Base-by-base conservation (phyloP, 2,888 invertebrate species). In the Diadromus collaris region DNA sequence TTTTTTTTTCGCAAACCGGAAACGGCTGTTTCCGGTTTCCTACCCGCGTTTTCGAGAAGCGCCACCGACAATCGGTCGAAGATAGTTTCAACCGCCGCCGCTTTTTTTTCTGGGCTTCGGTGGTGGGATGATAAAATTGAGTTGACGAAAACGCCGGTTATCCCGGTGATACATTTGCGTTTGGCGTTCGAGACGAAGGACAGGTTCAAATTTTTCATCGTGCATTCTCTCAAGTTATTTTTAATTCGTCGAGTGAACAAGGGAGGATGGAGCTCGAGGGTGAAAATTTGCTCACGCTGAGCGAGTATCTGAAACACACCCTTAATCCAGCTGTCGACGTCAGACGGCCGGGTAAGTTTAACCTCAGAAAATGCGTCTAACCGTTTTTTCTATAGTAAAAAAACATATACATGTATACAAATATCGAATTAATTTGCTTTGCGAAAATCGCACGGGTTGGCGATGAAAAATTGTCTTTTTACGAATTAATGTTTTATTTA, bases 231-330 rank as follows among this genome's bases (percentile, higher is more conserved):
- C 16, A 41, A n/a, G 38, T 60, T 21, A 46, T 69, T 69, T 34
- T 67, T n/a, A n/a, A n/a, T 54, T 54, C 32, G 41, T 60, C 21
- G 34, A 16, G 13, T 24, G 27, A 19, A 13, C 19, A 72, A 71
- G 16, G 34, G 65, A 81, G 21, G 83, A 98, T 98, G 98, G 98
- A 98, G 90, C 93, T 98, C 16, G 97, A 96, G 4, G 97, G 97
- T 70, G 95, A 95, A 60, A 98, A 98, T 92, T 92, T 97, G 84
- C 93, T 94, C 84, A 95, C 96, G 10, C 92, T 98, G 83, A 95
- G 96, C 64, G 94, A 95, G 85, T 98, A 97, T 91, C 93, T 98
- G 84, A 95, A 96, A 87, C 96, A 97, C 91, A 98, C 98, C 4
- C 92, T 99, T 38, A 97, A 94, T 88, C 96, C 97, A 0, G 97